Evolutionary conservation across 2,113 vertebrate genomes (phyloP), one percentile per base, ranked within the genome.

Genomic region (Strix aluco): DNA sequence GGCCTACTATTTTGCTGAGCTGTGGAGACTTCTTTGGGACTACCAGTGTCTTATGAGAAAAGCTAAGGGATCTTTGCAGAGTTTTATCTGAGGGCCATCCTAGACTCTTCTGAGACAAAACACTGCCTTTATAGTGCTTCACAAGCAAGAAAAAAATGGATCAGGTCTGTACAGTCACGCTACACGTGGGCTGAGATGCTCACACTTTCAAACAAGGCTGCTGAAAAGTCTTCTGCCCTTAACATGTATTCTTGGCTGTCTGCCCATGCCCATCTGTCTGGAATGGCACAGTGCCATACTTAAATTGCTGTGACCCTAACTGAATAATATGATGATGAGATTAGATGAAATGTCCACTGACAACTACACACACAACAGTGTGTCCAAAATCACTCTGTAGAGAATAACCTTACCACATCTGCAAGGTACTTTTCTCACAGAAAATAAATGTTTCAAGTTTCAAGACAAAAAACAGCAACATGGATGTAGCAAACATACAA

Each of bases 251-350:
- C 58, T 57, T 88, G 90, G 93, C 91, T 63, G 46, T 5, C 62
- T n/a, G 94, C 89, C 94, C 15, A 5, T 23, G 67, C 81, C 88
- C 92, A 92, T 42, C 89, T 95, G 95, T 71, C 82, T 40, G 11
- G 20, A 14, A 16, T 62, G 94, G 94, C 96, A 88, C 44, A 3
- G 40, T 15, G 92, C 92, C 96, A 91, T 11, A 15, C 90, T 34
- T 21, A 14, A 5, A 66, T 5, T 23, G 49, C 86, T 67, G 5
- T 16, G 22, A 83, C 88, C 91, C 80, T 74, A 62, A 7, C 46
- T 8, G 55, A 62, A 46, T 29, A 25, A 66, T 6, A 19, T 1
- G 5, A 14, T 8, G 42, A 89, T 57, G 69, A 85, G 69, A 83
- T 22, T 2, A 55, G 42, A 81, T 30, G 49, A 36, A 14, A 84